Percentiles rank a stretch among this genome's conserved stretches.
Conservation (phyloP, 2,888 invertebrate genomes). For the Scrobipalpa atriplicella region DNA sequence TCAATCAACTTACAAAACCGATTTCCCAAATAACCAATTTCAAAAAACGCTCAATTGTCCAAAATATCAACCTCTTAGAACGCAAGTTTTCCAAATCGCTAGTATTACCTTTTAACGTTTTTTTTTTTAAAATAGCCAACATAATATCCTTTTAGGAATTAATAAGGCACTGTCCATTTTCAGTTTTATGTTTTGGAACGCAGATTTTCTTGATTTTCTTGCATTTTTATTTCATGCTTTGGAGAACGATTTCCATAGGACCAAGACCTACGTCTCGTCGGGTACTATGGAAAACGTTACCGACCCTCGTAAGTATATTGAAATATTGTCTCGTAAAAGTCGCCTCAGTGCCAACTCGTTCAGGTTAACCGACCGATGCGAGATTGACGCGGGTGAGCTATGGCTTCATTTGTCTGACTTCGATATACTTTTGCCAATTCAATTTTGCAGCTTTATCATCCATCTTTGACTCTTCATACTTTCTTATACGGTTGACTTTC, state of each 20-base stretch:
- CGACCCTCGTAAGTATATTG: constrained; percentile 79
- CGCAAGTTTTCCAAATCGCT: too few relatives aligned
- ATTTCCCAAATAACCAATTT: too few relatives aligned
- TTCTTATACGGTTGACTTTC: constrained; percentile 36
- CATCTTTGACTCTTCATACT: constrained; percentile 28
- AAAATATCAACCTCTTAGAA: too few relatives aligned
- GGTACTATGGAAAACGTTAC: constrained; percentile 52
- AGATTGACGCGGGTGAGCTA: constrained; percentile 72
- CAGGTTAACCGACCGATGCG: constrained; percentile 67
- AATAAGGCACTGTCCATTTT: too few relatives aligned
- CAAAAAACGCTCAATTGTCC: too few relatives aligned
- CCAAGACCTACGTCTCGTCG: constrained; percentile 39
- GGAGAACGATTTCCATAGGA: too few relatives aligned
- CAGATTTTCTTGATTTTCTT: not conserved
- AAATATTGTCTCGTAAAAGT: constrained; percentile 79
- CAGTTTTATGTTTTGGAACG: too few relatives aligned
- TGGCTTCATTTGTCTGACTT: constrained; percentile 79
- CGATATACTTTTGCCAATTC: constrained; percentile 67
- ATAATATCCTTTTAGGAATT: too few relatives aligned
- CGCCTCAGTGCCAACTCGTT: constrained; percentile 63
- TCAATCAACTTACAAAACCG: too few relatives aligned
- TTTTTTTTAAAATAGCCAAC: too few relatives aligned
- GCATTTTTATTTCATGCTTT: not conserved
- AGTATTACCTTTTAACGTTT: too few relatives aligned
- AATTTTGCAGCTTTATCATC: constrained; percentile 30